Percentiles rank a stretch among this genome's conserved stretches.
Evolutionary conservation across 2,797 vertebrate species (phyloP).

Genomic region (Graptemys geographica): DNA sequence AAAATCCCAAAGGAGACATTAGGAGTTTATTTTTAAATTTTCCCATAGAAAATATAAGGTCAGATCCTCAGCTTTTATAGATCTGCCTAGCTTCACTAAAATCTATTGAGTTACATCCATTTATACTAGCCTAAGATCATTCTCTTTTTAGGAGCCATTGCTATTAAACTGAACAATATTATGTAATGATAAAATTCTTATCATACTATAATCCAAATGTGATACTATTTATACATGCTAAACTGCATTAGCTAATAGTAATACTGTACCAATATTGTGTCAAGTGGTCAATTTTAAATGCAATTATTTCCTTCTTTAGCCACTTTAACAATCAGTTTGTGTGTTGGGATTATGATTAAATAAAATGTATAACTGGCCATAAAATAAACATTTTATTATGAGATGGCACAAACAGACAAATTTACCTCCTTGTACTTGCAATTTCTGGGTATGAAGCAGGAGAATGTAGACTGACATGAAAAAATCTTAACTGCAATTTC

Average conservation of each 20-base stretch:
- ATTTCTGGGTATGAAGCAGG: not conserved
- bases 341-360: slow-evolving; percentile 14
- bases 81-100: not conserved
- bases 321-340: slow-evolving; percentile 13
- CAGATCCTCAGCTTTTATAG: not conserved
- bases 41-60: not conserved
- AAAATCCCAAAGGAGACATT: not conserved
- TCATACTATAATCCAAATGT: not conserved
- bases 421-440: not conserved
- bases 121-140: not conserved
- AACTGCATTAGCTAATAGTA: not conserved
- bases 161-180: not conserved
- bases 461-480: not conserved
- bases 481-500: not conserved
- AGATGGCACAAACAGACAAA: slow-evolving; percentile 45
- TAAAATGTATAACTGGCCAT: not conserved
- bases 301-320: not conserved
- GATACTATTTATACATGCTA: not conserved
- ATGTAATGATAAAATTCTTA: not conserved
- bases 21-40: slow-evolving; percentile 3
- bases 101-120: not conserved
- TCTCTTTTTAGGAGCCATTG: not conserved
- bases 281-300: not conserved
- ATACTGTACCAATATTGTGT: not conserved
- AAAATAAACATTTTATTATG: slow-evolving; percentile 35